phyloP scores from a whole-genome alignment of 2,113 vertebrate genomes.

The Chascanopsetta lugubris region DNA sequence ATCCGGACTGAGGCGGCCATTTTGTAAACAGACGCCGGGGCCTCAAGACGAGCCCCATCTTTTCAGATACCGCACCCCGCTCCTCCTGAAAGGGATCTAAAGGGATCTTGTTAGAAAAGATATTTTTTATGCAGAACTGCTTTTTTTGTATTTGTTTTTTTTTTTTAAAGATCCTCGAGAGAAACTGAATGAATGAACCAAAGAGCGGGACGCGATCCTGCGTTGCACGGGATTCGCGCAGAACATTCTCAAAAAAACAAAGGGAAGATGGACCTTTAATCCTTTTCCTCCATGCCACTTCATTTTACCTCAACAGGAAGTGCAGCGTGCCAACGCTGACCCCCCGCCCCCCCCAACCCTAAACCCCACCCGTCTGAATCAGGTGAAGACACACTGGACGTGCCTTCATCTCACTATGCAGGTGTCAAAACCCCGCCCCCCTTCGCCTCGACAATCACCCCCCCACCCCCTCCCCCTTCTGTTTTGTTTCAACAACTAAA shows the following conservation, averaged over 20 bases:
- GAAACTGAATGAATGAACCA: constrained; percentile 60
- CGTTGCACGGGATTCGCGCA: background rate
- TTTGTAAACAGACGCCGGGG: constrained; percentile 29
- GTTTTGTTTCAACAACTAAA: constrained; percentile 19
- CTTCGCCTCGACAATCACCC: constrained; percentile 71
- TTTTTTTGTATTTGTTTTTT: constrained; percentile 16
- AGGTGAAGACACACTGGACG: constrained; percentile 47
- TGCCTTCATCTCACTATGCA: constrained; percentile 76
- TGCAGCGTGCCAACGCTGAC: constrained; percentile 49
- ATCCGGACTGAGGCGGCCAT: constrained; percentile 22
- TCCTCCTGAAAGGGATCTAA: constrained; percentile 51
- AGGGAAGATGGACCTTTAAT: constrained; percentile 25
- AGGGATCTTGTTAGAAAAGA: constrained; percentile 49
- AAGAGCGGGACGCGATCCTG: constrained; percentile 51
- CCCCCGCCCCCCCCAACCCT: constrained; percentile 1
- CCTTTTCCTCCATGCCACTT: constrained; percentile 26
- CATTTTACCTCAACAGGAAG: constrained; percentile 53
- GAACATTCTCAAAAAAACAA: constrained; percentile 2
- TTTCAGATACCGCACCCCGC: constrained; percentile 25
- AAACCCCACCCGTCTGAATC: constrained; percentile 24
- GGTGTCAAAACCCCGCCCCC: constrained; percentile 41
- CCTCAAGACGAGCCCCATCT: constrained; percentile 33
- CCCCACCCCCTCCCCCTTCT: constrained; percentile 2
- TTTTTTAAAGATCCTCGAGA: constrained; percentile 19
- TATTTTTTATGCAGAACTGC: constrained; percentile 21